phyloP scores from a whole-genome alignment of 1,140 invertebrate genomes.

The Rhopalosiphum padi region DNA sequence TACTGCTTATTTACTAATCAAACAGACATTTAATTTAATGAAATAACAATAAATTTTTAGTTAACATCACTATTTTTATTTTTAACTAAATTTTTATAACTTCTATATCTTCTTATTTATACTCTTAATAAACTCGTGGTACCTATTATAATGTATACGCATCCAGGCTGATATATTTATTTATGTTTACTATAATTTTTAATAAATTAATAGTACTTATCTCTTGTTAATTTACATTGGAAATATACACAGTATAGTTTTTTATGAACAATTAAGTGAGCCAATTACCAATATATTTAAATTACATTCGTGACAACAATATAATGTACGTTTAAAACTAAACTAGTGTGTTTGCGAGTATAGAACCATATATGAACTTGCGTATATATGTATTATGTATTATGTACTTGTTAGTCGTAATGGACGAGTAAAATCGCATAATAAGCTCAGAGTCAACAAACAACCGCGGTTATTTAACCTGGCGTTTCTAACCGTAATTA shows the following conservation, averaged over 20 bases:
- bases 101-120: neutral
- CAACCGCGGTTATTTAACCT: constrained; percentile 55
- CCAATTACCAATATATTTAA: neutral
- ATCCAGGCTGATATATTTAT: neutral
- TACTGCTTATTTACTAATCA: neutral
- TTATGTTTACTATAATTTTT: neutral
- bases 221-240: neutral
- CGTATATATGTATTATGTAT: constrained; percentile 10
- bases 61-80: neutral
- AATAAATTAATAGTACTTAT: neutral
- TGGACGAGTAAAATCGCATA: constrained; percentile 47
- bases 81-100: neutral
- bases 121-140: neutral
- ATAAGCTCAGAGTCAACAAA: constrained; percentile 54
- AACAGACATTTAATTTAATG: neutral
- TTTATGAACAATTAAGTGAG: neutral
- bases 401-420: constrained; percentile 45
- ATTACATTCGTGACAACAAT: neutral
- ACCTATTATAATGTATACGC: neutral
- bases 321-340: constrained; percentile 18
- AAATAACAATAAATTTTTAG: neutral
- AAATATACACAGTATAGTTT: neutral
- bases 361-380: neutral
- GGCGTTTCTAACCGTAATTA: constrained; percentile 57
- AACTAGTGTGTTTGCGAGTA: neutral